These are phyloP conservation scores for Merodon equestris DNA, from an alignment of 2,888 invertebrate species.

Conservation along the genomic window DNA sequence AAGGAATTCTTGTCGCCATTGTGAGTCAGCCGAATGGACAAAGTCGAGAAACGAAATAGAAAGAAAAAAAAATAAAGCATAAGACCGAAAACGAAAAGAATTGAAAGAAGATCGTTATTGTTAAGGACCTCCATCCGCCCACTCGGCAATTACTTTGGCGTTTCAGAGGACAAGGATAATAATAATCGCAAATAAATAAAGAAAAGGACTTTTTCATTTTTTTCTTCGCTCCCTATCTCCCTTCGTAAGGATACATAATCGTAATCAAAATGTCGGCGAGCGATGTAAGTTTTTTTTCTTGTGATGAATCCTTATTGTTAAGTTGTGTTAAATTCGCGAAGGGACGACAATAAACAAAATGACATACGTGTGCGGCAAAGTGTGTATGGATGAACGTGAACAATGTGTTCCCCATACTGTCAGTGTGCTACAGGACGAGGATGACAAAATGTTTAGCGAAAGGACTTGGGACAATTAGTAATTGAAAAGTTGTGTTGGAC, in stretches of 20 bases:
- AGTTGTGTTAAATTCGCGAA: constrained; percentile 49
- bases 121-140: constrained; percentile 36
- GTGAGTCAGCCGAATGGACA: constrained; percentile 51
- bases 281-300: constrained; percentile 49
- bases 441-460: constrained; percentile 43
- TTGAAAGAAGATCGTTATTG: constrained; percentile 7
- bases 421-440: too few species aligned
- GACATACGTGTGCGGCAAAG: constrained; percentile 63
- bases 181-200: constrained; percentile 67
- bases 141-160: constrained; percentile 65
- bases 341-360: constrained; percentile 36
- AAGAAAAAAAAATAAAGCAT: too few species aligned
- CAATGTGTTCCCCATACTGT: constrained; percentile 20
- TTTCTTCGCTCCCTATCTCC: too few species aligned
- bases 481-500: constrained; percentile 62
- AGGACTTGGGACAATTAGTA: constrained; percentile 62
- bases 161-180: constrained; percentile 67
- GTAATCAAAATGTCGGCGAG: constrained; percentile 52
- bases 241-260: constrained; percentile 51
- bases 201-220: constrained; percentile 26
- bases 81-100: neutral
- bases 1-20: constrained; percentile 36
- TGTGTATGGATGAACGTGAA: constrained; percentile 46
- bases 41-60: constrained; percentile 37
- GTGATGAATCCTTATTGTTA: constrained; percentile 31